Evolutionary conservation across 2,797 vertebrate species (phyloP).

Genomic region (Vireo griseus): DNA sequence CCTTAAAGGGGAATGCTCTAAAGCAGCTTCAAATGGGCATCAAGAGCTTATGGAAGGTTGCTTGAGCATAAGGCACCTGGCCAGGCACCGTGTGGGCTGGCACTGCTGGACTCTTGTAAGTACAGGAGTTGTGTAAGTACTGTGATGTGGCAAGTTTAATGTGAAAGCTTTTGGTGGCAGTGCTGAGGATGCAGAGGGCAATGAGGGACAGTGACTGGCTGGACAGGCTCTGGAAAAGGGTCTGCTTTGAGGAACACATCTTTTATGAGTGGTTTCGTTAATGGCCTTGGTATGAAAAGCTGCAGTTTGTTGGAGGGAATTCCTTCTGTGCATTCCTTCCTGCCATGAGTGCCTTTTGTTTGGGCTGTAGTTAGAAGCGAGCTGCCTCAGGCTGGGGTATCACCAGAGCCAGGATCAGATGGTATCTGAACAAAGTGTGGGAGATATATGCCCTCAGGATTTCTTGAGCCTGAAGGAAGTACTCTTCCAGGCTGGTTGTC

Average conservation of each 20-base stretch:
- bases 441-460: fast-evolving
- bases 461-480: not conserved
- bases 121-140: not conserved
- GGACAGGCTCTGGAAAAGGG: not conserved
- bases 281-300: not conserved
- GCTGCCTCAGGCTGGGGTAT: not conserved
- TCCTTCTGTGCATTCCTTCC: not conserved
- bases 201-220: not conserved
- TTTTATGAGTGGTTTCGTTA: not conserved
- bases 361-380: not conserved
- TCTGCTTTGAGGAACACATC: not conserved
- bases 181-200: not conserved
- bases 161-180: not conserved
- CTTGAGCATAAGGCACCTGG: not conserved
- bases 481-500: not conserved
- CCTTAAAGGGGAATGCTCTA: not conserved
- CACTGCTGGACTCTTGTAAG: not conserved
- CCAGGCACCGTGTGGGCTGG: not conserved
- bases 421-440: fast-evolving
- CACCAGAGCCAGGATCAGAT: not conserved
- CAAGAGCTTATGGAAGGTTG: not conserved
- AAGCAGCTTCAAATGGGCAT: not conserved
- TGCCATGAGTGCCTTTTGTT: not conserved
- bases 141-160: not conserved
- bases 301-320: not conserved